Percentiles rank a stretch among this genome's conserved stretches.
Evolutionary conservation across 1,140 invertebrate genomes (phyloP).

Genomic region (Megalonaias nervosa): DNA sequence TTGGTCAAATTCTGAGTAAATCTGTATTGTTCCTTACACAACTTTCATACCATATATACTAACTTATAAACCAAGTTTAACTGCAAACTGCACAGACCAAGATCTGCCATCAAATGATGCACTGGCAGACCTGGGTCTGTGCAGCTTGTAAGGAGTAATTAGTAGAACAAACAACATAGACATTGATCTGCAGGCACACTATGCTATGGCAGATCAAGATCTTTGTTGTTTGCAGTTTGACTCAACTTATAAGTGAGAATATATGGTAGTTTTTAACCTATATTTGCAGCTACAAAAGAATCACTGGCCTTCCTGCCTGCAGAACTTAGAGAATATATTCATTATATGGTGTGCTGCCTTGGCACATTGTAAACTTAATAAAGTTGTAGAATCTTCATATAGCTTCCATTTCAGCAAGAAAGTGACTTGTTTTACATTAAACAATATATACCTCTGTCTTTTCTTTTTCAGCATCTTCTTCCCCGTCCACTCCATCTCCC

Average conservation of each 20-base stretch:
- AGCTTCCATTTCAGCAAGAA: neutral
- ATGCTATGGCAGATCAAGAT: too few species aligned
- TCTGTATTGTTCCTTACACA: too few species aligned
- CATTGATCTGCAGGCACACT: too few species aligned
- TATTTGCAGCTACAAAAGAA: neutral
- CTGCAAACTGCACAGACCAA: too few species aligned
- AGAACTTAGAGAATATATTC: neutral
- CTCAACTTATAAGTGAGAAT: neutral
- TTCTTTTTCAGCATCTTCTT: constrained; percentile 36
- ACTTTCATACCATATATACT: too few species aligned
- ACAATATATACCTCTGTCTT: constrained; percentile 28
- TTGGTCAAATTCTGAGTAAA: too few species aligned
- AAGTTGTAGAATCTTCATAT: neutral
- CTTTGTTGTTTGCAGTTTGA: too few species aligned
- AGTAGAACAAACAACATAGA: too few species aligned
- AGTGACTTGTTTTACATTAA: neutral
- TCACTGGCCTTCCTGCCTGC: neutral
- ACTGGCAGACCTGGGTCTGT: too few species aligned
- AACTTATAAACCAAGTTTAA: too few species aligned
- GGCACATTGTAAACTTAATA: neutral
- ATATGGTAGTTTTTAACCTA: neutral
- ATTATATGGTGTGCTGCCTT: neutral
- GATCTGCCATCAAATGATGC: too few species aligned
- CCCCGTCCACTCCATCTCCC: constrained; percentile 43
- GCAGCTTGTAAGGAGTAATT: too few species aligned